Base-by-base conservation (phyloP, 2,113 vertebrate genomes). In the Bombycilla garrulus region DNA sequence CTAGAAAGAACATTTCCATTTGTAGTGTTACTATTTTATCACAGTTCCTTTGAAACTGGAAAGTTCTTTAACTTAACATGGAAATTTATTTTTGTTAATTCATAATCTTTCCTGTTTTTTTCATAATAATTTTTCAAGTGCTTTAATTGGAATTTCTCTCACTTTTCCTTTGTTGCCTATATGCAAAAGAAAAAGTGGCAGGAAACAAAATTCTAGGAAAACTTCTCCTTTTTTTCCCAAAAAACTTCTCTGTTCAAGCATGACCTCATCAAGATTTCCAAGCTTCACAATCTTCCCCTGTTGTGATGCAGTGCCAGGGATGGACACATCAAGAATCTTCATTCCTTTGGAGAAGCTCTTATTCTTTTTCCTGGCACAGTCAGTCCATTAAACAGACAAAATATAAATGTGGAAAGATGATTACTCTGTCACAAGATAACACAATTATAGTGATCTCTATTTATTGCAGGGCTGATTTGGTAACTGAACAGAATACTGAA, bases 221-320 rank as follows among this genome's bases (percentile, higher is more conserved):
- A 61, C 21, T 5, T 28, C 5, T 70, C 21, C 21, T 4, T 25
- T 71, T 64, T 74, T 80, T 57, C 50, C 42, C 7, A 3, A 33
- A 40, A 85, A 29, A 7, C 36, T 45, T 83, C 50, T 48, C 28
- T 71, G 47, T 92, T 93, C 38, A 70, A 86, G 21, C 33, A 38
- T 88, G 76, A 84, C 42, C 50, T 95, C 82, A 86, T 70, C 38
- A 60, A 95, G 82, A 71, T 93, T 95, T 93, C 86, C 92, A 90
- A 15, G 60, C 51, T 88, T 88, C 15, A 25, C 16, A 71, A 29
- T 71, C 80, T 84, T 86, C 11, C 33, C 14, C 25, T 56, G 14
- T 62, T 88, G 42, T 74, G 60, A 58, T 40, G 51, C 29, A 51
- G 12, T 64, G 79, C 80, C 72, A 93, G n/a, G 42, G 72, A 78